A percentile compares a stretch with the other conserved stretches of the same genome.
These are phyloP conservation scores for Halictus quadricinctus DNA, from an alignment of 2,888 invertebrate genomes.

Conservation along the genomic window DNA sequence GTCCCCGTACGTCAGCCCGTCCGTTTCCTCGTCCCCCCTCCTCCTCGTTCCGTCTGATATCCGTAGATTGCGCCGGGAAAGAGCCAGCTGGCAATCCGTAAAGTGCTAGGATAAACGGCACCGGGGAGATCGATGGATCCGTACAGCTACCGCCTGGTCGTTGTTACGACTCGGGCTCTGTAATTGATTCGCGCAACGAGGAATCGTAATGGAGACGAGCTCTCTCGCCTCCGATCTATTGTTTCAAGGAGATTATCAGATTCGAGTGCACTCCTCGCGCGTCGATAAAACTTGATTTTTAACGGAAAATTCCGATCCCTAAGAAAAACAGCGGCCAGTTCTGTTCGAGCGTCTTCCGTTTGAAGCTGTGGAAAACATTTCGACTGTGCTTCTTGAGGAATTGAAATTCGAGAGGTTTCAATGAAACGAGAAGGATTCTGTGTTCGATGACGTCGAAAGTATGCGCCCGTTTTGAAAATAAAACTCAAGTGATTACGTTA, in stretches of 20 bases:
- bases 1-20: conserved; percentile 8
- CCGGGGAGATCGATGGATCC: conserved; percentile 19
- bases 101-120: conserved; percentile 34
- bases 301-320: not conserved
- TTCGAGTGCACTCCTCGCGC: not conserved
- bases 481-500: too few relatives aligned
- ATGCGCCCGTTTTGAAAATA: too few relatives aligned
- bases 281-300: not conserved
- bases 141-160: not conserved
- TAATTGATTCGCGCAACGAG: conserved; percentile 26
- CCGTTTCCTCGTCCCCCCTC: conserved; percentile 19
- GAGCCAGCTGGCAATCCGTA: conserved; percentile 30
- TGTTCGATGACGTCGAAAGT: too few relatives aligned
- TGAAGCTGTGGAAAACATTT: too few relatives aligned
- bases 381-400: not conserved
- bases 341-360: not conserved
- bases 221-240: not conserved
- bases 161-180: not conserved
- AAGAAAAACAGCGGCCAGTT: not conserved
- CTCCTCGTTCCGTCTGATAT: conserved; percentile 25
- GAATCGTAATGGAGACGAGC: not conserved
- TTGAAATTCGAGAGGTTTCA: not conserved
- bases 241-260: not conserved
- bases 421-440: too few relatives aligned
- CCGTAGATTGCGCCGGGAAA: conserved; percentile 19